Conservation (phyloP, 35 echinoderm and acorn worm genomes). For the Ptychodera flava region DNA sequence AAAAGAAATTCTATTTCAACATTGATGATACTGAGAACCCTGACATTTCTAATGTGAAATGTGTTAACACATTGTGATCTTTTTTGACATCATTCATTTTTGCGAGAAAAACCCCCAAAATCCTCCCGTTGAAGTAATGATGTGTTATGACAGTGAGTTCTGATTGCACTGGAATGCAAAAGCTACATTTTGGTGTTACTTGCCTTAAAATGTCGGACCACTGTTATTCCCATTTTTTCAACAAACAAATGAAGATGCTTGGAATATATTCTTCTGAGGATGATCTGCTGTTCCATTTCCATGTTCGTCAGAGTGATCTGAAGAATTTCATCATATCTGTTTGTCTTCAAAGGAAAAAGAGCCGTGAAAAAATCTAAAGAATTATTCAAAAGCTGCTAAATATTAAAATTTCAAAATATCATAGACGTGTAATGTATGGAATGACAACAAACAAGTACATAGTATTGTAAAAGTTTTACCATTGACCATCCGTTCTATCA, state of each 20-base stretch:
- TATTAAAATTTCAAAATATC: neutral
- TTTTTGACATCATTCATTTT: too few species aligned
- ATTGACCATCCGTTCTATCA: too few species aligned
- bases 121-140: too few species aligned
- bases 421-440: too few species aligned
- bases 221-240: conserved; percentile 55
- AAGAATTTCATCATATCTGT: conserved; percentile 60
- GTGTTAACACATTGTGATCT: neutral
- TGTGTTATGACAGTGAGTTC: neutral
- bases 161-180: neutral
- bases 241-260: conserved; percentile 45
- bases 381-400: neutral
- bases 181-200: neutral
- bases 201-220: conserved; percentile 83
- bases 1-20: neutral
- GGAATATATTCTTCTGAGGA: conserved; percentile 43
- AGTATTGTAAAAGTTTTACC: too few species aligned
- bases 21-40: too few species aligned
- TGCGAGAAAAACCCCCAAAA: too few species aligned
- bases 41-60: neutral
- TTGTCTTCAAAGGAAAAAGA: conserved; percentile 15
- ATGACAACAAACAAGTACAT: too few species aligned
- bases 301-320: conserved; percentile 73
- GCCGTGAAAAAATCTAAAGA: neutral
- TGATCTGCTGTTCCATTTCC: conserved; percentile 81